Base-by-base conservation (phyloP, 2,113 vertebrate genomes). In the Hippocampus barbouri region DNA sequence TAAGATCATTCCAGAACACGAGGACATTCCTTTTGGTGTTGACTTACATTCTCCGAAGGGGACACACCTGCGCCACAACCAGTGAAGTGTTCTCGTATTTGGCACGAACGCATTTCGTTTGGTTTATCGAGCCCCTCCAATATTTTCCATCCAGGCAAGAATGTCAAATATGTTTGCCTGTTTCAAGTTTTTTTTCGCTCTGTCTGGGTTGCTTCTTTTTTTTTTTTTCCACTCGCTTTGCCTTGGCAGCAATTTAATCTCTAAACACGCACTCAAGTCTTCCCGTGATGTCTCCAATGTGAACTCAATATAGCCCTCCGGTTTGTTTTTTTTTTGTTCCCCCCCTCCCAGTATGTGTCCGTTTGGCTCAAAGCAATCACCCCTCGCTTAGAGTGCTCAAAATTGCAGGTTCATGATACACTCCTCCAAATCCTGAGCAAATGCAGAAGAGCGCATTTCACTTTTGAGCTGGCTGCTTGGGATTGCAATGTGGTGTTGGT, bases 151-250 rank as follows among this genome's bases (percentile, higher is more conserved):
- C 76, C 71, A 2, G 78, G 70, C 80, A 91, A 86, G 88, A 91
- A 91, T 90, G 85, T 86, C 66, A 91, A 90, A 86, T 72, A 89
- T 90, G 81, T 87, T 85, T 85, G 83, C 68, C 83, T 81, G 80
- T 87, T 85, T 74, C 45, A 81, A 85, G 79, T 41, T 79, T 34
- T 68, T 87, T 81, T 79, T 76, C 83, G 23, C 64, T 83, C 76
- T 60, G 79, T 77, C 83, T 84, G 83, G 71, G 79, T 27, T 59
- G 7, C 12, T 27, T 27, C 12, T 59, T 60, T 72, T 83, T 79
- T 88, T 78, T 75, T 71, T 83, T 74, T 74, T 83, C 79, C 76
- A 74, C 70, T 59, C 71, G 78, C 78, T 57, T 67, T 77, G 51
- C 64, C 53, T 84, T 88, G 83, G 86, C 82, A 84, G 78, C 34